Base-by-base conservation (phyloP, 2,797 vertebrate species). In the Salmo trutta region DNA sequence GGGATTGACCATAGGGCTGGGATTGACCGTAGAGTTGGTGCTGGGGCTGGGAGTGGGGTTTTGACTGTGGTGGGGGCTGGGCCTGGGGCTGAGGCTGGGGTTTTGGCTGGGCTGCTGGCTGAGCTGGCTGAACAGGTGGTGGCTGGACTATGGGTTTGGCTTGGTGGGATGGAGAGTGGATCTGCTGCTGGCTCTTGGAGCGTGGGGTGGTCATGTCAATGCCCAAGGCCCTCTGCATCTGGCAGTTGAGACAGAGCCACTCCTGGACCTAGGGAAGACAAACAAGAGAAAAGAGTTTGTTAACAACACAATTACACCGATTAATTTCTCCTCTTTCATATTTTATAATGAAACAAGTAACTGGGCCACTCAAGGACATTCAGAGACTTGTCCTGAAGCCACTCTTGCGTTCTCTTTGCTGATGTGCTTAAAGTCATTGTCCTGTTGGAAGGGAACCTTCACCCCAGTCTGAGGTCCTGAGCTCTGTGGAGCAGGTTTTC, bases 151-250 rank as follows among this genome's bases (percentile, higher is more conserved):
- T 93, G 77, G 95, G 94, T 89, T 97, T 98, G 92, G 96, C 95
- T 47, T 97, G 97, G 89, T 97, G 96, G 36, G 93, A 95, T 1
- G 97, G 96, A 66, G 97, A 97, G 85, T 97, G 95, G 82, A 99
- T 96, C 91, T 98, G 97, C 90, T 98, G 97, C 92, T 98, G 97
- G 93, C 98, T 98, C 91, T 98, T 99, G 83, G 98, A 98, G 78
- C 96, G 95, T 81, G 97, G 96, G 0, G 97, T 98, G 84, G 96
- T 99, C 97, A 99, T 99, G 92, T 99, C 97, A 95, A 99, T 99
- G 83, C 98, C 98, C 86, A 99, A 92, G 21, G 98, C 97, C 88
- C 98, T 94, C 93, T 99, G 97, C 98, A 99, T 99, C 94, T 99
- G 98, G 92, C 98, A 99, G 89, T 99, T 99, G 84, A 99, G 94